A percentile compares a stretch with the other conserved stretches of the same genome.
These are phyloP conservation scores for Passer domesticus DNA, from an alignment of 2,113 vertebrate species.

Conservation along the genomic window DNA sequence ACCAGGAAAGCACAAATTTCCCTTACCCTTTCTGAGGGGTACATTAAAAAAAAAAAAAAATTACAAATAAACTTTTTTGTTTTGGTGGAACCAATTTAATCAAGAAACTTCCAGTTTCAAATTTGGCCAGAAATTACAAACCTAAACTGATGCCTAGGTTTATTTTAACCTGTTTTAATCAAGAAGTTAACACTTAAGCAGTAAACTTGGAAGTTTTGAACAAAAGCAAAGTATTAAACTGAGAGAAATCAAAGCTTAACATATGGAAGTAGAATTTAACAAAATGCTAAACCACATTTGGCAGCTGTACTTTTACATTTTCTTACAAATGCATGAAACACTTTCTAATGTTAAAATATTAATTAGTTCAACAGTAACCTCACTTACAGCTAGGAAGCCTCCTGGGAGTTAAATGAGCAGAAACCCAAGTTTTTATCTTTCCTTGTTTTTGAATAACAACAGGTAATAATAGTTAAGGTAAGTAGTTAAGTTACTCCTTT, in stretches of 20 bases:
- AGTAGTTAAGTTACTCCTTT: not conserved
- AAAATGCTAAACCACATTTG: not conserved
- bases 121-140: not conserved
- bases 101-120: not conserved
- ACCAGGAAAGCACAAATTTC: not conserved
- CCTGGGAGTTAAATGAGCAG: not conserved
- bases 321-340: not conserved
- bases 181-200: not conserved
- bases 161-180: not conserved
- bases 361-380: not conserved
- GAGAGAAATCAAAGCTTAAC: not conserved
- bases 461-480: not conserved
- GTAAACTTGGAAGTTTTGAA: not conserved
- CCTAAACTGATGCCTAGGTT: not conserved
- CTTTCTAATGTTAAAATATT: conserved; percentile 10
- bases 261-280: not conserved
- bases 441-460: not conserved
- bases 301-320: not conserved
- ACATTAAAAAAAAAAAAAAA: not conserved
- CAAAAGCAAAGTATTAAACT: not conserved
- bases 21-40: not conserved
- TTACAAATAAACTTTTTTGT: not conserved
- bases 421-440: not conserved
- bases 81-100: not conserved
- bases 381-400: not conserved